Conservation (phyloP, 2,113 vertebrate genomes). For the Dolichotis patagonum region DNA sequence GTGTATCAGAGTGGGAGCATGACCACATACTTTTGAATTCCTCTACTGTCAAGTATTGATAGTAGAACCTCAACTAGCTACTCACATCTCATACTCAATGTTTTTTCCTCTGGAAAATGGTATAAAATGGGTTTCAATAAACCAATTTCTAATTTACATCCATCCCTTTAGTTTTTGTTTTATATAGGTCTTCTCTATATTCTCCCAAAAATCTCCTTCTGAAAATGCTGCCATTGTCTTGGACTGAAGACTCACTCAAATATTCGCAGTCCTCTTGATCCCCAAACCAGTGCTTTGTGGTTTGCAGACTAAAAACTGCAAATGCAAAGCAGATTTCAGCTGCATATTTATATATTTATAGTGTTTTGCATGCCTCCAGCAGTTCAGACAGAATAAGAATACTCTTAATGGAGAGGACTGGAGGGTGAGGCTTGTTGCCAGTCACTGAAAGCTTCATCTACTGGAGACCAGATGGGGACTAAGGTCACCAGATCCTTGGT, state of each 20-base stretch:
- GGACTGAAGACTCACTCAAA: slow-evolving; percentile 25
- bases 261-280: slow-evolving; percentile 49
- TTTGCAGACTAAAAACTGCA: slow-evolving; percentile 71
- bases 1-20: background rate
- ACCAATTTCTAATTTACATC: slow-evolving; percentile 25
- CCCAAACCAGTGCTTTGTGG: slow-evolving; percentile 58
- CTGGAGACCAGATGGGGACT: slow-evolving; percentile 69
- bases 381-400: slow-evolving; percentile 71
- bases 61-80: background rate
- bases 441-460: slow-evolving; percentile 68
- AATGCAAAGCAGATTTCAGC: slow-evolving; percentile 73
- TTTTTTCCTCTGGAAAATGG: background rate
- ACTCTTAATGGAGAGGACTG: slow-evolving; percentile 63
- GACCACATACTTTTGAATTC: background rate
- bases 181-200: slow-evolving; percentile 37
- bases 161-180: slow-evolving; percentile 59
- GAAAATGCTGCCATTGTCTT: slow-evolving; percentile 55
- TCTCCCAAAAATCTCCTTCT: slow-evolving; percentile 40
- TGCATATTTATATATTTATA: slow-evolving; percentile 60
- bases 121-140: slow-evolving; percentile 22
- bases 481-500: slow-evolving; percentile 38
- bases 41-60: background rate
- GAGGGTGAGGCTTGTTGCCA: slow-evolving; percentile 56
- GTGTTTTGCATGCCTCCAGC: slow-evolving; percentile 65
- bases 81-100: background rate